Base-by-base conservation (phyloP, 2,113 vertebrate genomes). In the Sebastes fasciatus region DNA sequence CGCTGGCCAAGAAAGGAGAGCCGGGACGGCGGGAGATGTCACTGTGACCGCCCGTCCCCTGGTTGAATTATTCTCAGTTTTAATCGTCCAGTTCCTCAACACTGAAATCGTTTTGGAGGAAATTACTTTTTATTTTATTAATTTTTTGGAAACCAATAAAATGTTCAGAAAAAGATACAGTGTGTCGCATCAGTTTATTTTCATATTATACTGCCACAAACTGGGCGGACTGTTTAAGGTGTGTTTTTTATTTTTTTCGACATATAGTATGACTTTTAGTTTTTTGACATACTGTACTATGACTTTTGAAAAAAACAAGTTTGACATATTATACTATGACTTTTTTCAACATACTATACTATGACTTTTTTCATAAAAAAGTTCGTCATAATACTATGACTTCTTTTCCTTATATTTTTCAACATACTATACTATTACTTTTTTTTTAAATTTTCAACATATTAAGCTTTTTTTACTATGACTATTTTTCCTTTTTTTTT, bases 111-210 rank as follows among this genome's bases (percentile, higher is more conserved):
- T 88, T 90, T 91, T 90, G 70, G 72, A 86, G 83, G 77, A 88
- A 79, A 90, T 84, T 34, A 72, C 87, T 92, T 90, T 93, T 80
- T 93, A 90, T 92, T 88, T 80, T 80, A 63, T 87, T 78, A 61
- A 6, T 77, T 85, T 67, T 93, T 88, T 91, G 73, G 82, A 88
- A 95, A 94, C 93, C 84, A 96, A 95, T 94, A 94, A 94, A 95
- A 91, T 80, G 23, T 89, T 86, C 40, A 82, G 66, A 82, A 85
- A 74, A 78, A 74, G 1, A 23, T 7, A 19, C 2, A 66, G 8
- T 14, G 57, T 65, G 49, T 74, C 0, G 4, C 8, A 4, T 49
- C 17, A 2, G n/a, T 62, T 85, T 46, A 48, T 79, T 70, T 61
- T 71, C 7, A 40, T 40, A 2, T 10, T 21, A 10, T 58, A 21